Evolutionary conservation across 1,140 invertebrate genomes (phyloP).

Genomic region (Octopus sinensis): DNA sequence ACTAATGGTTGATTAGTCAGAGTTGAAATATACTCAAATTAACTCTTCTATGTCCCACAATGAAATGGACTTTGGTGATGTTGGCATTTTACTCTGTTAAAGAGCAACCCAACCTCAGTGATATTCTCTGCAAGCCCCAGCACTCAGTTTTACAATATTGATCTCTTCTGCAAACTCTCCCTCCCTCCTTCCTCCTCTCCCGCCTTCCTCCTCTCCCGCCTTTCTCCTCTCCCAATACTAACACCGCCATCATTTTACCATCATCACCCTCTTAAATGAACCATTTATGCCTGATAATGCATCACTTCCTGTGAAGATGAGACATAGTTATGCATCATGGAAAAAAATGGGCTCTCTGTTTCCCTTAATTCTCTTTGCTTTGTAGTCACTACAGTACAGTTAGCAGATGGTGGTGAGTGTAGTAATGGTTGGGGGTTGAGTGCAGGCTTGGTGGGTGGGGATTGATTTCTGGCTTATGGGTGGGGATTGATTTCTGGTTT

Average conservation of each 20-base stretch:
- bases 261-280: background rate
- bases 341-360: background rate
- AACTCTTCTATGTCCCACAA: too few relatives aligned
- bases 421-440: background rate
- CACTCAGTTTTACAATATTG: background rate
- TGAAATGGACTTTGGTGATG: too few relatives aligned
- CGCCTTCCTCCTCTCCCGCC: background rate
- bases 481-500: too few relatives aligned
- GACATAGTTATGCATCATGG: background rate
- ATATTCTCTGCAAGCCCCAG: background rate
- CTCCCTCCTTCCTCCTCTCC: constrained; percentile 5
- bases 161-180: background rate
- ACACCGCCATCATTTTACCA: background rate
- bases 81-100: background rate
- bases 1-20: too few relatives aligned
- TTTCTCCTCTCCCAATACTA: background rate
- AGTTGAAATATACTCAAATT: too few relatives aligned
- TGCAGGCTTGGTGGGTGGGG: too few relatives aligned
- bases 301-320: background rate
- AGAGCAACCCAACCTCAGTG: background rate
- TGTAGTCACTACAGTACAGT: background rate
- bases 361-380: background rate
- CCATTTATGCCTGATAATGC: background rate
- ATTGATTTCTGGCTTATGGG: too few relatives aligned
- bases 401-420: background rate